These are phyloP conservation scores for Steinernema feltiae DNA, from an alignment of 1,140 invertebrate species.

Conservation along the genomic window DNA sequence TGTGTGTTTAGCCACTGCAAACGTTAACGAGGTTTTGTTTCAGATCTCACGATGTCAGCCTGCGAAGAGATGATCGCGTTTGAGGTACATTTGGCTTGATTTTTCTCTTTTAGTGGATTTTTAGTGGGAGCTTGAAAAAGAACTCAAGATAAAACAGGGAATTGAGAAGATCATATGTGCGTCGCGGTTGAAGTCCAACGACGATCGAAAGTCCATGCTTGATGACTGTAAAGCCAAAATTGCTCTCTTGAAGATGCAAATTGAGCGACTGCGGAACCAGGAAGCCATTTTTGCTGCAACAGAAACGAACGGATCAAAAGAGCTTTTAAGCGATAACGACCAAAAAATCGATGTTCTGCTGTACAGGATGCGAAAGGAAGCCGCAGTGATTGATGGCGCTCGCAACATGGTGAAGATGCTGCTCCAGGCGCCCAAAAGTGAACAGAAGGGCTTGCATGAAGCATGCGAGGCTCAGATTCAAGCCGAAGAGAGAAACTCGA, in stretches of 20 bases:
- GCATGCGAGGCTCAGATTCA: not conserved
- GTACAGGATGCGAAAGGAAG: conserved; percentile 84
- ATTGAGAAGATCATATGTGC: conserved; percentile 43
- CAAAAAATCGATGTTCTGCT: conserved; percentile 78
- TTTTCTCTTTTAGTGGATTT: not conserved
- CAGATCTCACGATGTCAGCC: too few species aligned
- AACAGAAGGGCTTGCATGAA: conserved; percentile 59
- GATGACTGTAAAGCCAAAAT: conserved; percentile 50
- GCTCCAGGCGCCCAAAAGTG: conserved; percentile 78
- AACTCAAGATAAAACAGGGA: conserved; percentile 53
- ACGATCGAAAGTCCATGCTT: conserved; percentile 29
- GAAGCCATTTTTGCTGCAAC: conserved; percentile 29
- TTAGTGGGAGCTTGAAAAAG: conserved; percentile 50
- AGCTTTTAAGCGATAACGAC: not conserved
- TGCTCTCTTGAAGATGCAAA: conserved; percentile 49
- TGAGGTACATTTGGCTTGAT: not conserved
- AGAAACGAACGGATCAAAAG: not conserved
- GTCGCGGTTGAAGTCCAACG: conserved; percentile 13
- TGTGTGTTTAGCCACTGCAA: too few species aligned
- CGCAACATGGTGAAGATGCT: conserved; percentile 77
- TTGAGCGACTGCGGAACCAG: conserved; percentile 39
- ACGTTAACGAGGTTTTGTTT: too few species aligned
- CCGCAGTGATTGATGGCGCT: conserved; percentile 91
- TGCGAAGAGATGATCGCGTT: not conserved
- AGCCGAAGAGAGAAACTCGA: conserved; percentile 54